Percentiles rank a stretch among this genome's conserved stretches.
These are phyloP conservation scores for Lutjanus argentimaculatus DNA, from an alignment of 2,797 vertebrate genomes.

Conservation along the genomic window DNA sequence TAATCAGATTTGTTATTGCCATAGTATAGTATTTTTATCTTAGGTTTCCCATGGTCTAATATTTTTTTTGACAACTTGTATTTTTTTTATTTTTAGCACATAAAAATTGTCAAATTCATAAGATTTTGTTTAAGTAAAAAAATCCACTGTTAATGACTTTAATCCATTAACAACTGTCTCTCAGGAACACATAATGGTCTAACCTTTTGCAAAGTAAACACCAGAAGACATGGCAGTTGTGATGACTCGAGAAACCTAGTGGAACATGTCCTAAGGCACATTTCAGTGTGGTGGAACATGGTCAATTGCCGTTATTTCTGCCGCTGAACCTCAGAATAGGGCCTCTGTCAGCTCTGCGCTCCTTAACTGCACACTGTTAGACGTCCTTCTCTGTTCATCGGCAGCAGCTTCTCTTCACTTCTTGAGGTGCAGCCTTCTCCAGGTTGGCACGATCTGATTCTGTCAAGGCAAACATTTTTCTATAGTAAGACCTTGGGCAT, in stretches of 20 bases:
- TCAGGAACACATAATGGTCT: not conserved
- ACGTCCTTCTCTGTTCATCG: slow-evolving; percentile 43
- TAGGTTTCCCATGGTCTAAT: not conserved
- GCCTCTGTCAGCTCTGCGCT: not conserved
- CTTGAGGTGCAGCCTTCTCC: slow-evolving; percentile 42
- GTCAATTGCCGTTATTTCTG: not conserved
- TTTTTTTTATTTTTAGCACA: not conserved
- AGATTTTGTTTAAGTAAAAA: not conserved
- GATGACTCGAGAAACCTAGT: not conserved
- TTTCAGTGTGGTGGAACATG: slow-evolving; percentile 14
- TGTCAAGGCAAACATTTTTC: slow-evolving; percentile 34
- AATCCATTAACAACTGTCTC: not conserved
- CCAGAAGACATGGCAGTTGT: slow-evolving; percentile 19
- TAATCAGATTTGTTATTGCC: not conserved
- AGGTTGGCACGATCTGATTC: slow-evolving; percentile 62
- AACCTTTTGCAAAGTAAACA: not conserved
- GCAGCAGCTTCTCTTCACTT: slow-evolving; percentile 74
- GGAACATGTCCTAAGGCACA: slow-evolving; percentile 22
- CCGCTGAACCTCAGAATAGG: slow-evolving; percentile 1
- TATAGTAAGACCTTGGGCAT: not conserved
- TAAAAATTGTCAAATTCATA: not conserved
- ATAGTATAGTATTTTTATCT: not conserved
- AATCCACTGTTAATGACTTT: not conserved
- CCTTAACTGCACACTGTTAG: not conserved
- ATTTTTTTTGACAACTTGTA: not conserved